phyloP scores from a whole-genome alignment of 2,113 vertebrate genomes.

The Neolamprologus tretocephalus region DNA sequence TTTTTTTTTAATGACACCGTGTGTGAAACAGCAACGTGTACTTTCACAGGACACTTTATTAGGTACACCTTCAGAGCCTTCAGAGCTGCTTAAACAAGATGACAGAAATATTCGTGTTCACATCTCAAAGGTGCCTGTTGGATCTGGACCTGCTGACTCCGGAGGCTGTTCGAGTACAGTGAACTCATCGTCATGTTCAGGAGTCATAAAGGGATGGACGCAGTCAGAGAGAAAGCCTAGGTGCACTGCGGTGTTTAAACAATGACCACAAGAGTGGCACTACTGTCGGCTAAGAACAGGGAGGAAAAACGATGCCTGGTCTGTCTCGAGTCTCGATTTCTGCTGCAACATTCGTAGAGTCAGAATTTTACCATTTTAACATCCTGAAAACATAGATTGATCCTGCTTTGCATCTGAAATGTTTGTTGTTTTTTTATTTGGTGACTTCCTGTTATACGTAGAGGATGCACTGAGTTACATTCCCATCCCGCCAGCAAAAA shows the following conservation, averaged over 20 bases:
- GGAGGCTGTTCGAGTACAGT: neutral
- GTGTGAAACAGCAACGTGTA: neutral
- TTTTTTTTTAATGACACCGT: accelerated
- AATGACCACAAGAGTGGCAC: neutral
- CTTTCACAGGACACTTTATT: neutral
- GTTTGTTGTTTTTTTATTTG: neutral
- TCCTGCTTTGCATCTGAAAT: neutral
- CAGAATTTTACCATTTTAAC: neutral
- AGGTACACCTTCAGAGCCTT: neutral
- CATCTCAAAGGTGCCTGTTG: neutral
- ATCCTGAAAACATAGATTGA: neutral
- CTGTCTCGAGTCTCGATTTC: neutral
- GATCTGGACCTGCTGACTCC: neutral
- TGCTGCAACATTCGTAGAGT: neutral
- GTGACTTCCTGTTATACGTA: neutral
- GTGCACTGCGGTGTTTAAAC: neutral
- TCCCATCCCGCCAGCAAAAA: neutral
- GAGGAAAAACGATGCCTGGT: neutral
- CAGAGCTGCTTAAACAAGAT: neutral
- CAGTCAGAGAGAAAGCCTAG: neutral
- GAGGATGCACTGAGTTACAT: neutral
- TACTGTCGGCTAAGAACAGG: neutral
- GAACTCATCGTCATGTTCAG: neutral
- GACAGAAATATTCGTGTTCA: neutral
- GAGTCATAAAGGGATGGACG: neutral